phyloP scores from a whole-genome alignment of 2,888 invertebrate species.

The Julus scandinavius region DNA sequence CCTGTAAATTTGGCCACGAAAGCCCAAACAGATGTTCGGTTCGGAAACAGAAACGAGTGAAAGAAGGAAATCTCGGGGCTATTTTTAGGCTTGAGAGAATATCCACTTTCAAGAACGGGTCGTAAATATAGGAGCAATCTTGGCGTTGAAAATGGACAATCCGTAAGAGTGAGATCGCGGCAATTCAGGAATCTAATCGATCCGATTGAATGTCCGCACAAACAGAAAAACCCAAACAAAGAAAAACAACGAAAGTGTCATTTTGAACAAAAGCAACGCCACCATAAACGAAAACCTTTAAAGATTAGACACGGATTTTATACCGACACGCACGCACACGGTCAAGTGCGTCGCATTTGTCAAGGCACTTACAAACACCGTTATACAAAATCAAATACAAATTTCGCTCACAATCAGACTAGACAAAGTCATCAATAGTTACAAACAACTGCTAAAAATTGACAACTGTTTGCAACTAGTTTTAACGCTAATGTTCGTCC shows the following conservation, averaged over 20 bases:
- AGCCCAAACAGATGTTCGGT: neutral
- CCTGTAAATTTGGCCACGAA: neutral
- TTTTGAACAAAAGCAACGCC: conserved; percentile 40
- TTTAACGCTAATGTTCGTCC: no score
- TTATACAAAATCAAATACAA: neutral
- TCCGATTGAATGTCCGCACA: conserved; percentile 15
- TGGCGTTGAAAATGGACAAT: conserved; percentile 46
- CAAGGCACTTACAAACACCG: neutral
- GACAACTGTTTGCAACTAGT: no score
- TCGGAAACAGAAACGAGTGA: neutral
- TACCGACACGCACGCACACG: conserved; percentile 24
- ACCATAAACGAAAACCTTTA: conserved; percentile 46
- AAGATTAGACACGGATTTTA: conserved; percentile 43
- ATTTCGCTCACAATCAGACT: neutral
- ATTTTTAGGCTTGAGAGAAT: conserved; percentile 40
- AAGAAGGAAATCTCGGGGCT: neutral
- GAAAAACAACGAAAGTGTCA: conserved; percentile 46
- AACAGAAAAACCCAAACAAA: conserved; percentile 43
- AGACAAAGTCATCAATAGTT: no score
- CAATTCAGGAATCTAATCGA: conserved; percentile 46
- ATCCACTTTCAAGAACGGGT: conserved; percentile 25
- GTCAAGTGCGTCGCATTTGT: conserved; percentile 22
- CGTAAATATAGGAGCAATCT: conserved; percentile 42
- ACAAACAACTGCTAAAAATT: no score
- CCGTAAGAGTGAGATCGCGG: conserved; percentile 32